Percentiles rank a stretch among this genome's conserved stretches.
These are phyloP conservation scores for Noctuana brunneofusca DNA, from an alignment of 2,888 invertebrate genomes.

Conservation along the genomic window DNA sequence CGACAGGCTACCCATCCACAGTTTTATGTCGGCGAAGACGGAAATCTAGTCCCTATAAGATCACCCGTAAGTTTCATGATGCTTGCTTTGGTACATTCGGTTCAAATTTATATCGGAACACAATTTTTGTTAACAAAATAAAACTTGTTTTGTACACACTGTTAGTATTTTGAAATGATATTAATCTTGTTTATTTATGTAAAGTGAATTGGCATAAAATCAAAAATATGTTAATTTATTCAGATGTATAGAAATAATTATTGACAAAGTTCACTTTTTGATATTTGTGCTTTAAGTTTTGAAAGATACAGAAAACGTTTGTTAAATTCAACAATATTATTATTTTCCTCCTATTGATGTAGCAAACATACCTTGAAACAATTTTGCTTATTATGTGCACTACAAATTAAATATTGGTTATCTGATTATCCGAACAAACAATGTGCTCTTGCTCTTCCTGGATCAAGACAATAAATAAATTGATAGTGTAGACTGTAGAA, in stretches of 20 bases:
- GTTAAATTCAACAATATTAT: slow-evolving; percentile 12
- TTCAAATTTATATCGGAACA: background rate
- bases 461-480: slow-evolving; percentile 31
- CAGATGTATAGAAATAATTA: background rate
- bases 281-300: background rate
- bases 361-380: slow-evolving; percentile 10
- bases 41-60: slow-evolving; percentile 83
- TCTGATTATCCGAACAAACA: slow-evolving; percentile 15
- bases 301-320: slow-evolving; percentile 1
- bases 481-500: slow-evolving; percentile 31
- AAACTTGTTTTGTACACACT: too few relatives aligned
- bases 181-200: background rate
- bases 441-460: slow-evolving; percentile 9
- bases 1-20: slow-evolving; percentile 87
- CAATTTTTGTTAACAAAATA: too few relatives aligned
- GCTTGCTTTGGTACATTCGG: background rate
- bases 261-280: background rate
- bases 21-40: slow-evolving; percentile 89
- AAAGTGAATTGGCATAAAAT: background rate
- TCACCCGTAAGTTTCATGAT: slow-evolving; percentile 78
- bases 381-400: background rate
- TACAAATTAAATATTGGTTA: slow-evolving; percentile 21
- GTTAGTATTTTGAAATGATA: background rate
- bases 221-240: background rate
- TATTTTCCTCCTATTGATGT: slow-evolving; percentile 13